Evolutionary conservation across 2,888 invertebrate genomes (phyloP).

Genomic region (Erebia epiphron): DNA sequence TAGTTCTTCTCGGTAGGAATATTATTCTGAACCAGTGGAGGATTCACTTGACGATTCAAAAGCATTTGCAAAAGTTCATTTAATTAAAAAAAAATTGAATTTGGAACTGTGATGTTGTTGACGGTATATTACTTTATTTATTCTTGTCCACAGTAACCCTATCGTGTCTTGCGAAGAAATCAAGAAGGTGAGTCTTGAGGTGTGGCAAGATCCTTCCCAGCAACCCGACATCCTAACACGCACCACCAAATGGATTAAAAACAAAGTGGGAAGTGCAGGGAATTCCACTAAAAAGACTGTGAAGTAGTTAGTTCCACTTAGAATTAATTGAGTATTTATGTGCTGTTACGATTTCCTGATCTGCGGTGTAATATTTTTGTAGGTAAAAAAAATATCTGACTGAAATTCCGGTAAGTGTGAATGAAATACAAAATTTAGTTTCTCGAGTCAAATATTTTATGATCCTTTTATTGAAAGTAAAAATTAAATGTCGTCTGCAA

Average conservation of each 20-base stretch:
- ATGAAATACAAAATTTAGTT: not conserved
- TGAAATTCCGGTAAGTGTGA: not conserved
- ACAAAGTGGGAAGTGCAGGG: slow-evolving; percentile 59
- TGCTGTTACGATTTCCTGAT: not conserved
- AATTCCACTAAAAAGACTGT: slow-evolving; percentile 60
- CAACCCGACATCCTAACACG: slow-evolving; percentile 72
- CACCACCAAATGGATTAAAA: slow-evolving; percentile 76
- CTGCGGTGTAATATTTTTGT: not conserved
- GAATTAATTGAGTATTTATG: not conserved
- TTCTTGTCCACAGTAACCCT: slow-evolving; percentile 75
- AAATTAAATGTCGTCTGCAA: too few relatives aligned
- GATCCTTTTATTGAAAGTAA: too few relatives aligned
- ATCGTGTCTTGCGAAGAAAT: slow-evolving; percentile 77
- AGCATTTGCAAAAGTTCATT: too few relatives aligned
- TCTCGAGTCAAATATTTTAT: not conserved
- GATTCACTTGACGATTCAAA: too few relatives aligned
- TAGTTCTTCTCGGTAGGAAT: too few relatives aligned
- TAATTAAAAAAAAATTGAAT: too few relatives aligned
- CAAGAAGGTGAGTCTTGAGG: slow-evolving; percentile 69
- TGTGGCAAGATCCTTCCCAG: slow-evolving; percentile 68
- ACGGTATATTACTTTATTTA: slow-evolving; percentile 13
- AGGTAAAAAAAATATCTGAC: not conserved
- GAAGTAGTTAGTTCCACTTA: not conserved
- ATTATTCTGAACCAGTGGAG: too few relatives aligned
- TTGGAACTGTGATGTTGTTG: too few relatives aligned